phyloP scores from a whole-genome alignment of 2,888 invertebrate genomes.

The Parelbella ahira region DNA sequence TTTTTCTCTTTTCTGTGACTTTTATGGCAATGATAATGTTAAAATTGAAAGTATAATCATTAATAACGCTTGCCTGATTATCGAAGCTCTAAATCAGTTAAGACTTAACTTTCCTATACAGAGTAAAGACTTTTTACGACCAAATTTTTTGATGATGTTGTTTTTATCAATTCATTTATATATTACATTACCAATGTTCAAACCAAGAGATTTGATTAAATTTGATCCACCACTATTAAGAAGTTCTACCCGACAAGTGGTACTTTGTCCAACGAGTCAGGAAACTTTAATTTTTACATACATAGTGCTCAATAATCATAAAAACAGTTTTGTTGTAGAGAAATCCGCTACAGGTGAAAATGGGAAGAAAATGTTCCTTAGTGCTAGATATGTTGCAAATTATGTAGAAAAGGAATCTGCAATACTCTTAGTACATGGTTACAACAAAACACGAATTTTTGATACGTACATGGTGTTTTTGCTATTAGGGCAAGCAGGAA shows the following conservation, averaged over 20 bases:
- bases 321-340: conserved; percentile 59
- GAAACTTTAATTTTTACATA: conserved; percentile 57
- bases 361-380: conserved; percentile 58
- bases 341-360: conserved; percentile 53
- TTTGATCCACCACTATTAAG: conserved; percentile 70
- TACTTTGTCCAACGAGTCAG: conserved; percentile 60
- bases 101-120: conserved; percentile 77
- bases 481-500: conserved; percentile 51
- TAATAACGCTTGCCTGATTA: conserved; percentile 80
- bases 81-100: conserved; percentile 76
- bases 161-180: conserved; percentile 80
- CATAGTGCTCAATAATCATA: conserved; percentile 52
- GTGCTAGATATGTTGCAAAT: conserved; percentile 61
- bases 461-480: conserved; percentile 64
- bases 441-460: conserved; percentile 69
- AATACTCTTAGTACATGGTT: conserved; percentile 62
- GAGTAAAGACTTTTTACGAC: conserved; percentile 72
- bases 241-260: conserved; percentile 56
- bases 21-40: conserved; percentile 55
- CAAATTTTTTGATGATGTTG: conserved; percentile 80
- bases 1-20: conserved; percentile 67
- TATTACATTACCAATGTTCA: conserved; percentile 75
- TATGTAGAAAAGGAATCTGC: conserved; percentile 54
- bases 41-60: conserved; percentile 47
- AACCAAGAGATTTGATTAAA: conserved; percentile 58